Conservation (phyloP, 2,797 vertebrate species). For the Enteromius afrohamiltoni region DNA sequence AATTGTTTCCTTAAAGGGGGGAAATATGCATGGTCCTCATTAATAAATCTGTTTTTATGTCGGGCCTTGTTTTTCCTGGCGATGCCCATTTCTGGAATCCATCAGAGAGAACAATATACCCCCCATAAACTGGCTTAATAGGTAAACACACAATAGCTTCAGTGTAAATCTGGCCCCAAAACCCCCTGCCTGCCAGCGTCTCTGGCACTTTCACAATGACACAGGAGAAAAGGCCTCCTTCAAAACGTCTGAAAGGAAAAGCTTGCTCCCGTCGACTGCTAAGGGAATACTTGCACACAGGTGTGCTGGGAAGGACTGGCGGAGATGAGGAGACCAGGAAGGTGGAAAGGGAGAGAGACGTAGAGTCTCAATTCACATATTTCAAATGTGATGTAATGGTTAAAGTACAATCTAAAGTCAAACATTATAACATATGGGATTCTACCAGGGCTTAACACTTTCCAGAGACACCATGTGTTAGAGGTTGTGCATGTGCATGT, state of each 20-base stretch:
- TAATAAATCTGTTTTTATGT: conserved; percentile 49
- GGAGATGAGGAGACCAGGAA: conserved; percentile 75
- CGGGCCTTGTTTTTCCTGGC: conserved; percentile 42
- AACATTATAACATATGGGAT: conserved; percentile 67
- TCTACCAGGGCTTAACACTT: conserved; percentile 58
- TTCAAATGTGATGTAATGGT: conserved; percentile 54
- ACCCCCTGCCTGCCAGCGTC: conserved; percentile 15
- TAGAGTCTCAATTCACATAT: conserved; percentile 44
- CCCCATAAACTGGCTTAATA: conserved; percentile 63
- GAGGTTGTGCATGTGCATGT: conserved; percentile 36
- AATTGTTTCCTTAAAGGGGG: conserved; percentile 37
- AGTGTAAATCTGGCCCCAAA: conserved; percentile 56
- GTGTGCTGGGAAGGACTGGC: conserved; percentile 76
- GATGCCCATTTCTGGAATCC: conserved; percentile 60
- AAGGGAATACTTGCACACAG: conserved; percentile 84
- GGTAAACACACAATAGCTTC: conserved; percentile 66
- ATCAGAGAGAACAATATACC: conserved; percentile 62
- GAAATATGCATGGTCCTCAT: conserved; percentile 43
- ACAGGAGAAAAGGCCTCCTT: conserved; percentile 59
- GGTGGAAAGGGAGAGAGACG: conserved; percentile 26
- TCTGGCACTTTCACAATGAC: conserved; percentile 41
- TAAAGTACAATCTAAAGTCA: conserved; percentile 28
- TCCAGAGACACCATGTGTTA: conserved; percentile 35
- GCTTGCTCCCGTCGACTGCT: conserved; percentile 67
- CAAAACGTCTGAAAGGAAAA: conserved; percentile 78